phyloP scores from a whole-genome alignment of 35 echinoderm and acorn worm species.

The Stichopus chloronotus region DNA sequence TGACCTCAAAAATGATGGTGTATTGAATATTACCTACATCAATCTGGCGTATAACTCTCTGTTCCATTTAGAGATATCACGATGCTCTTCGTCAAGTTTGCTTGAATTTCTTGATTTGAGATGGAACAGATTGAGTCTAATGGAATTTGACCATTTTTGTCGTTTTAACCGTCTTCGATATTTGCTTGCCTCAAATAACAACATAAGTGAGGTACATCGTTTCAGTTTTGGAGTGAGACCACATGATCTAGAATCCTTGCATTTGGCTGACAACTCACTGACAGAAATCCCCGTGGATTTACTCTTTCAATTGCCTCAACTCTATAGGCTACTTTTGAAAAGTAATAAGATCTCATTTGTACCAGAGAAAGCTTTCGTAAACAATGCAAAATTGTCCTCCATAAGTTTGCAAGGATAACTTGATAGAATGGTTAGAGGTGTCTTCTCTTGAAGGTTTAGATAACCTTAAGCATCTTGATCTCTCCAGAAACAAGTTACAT shows the following conservation, averaged over 20 bases:
- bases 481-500: too few species aligned
- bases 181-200: neutral
- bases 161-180: neutral
- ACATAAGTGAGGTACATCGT: neutral
- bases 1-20: neutral
- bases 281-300: neutral
- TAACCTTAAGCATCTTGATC: too few species aligned
- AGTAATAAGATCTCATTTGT: neutral
- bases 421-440: too few species aligned
- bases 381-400: neutral
- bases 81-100: neutral
- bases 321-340: neutral
- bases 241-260: neutral
- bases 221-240: neutral
- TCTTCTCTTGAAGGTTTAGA: too few species aligned
- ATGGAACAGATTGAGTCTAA: neutral
- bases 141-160: neutral
- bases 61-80: neutral
- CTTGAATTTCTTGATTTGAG: neutral
- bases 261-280: neutral
- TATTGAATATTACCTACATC: neutral
- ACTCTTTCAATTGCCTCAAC: neutral
- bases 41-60: neutral
- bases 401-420: neutral
- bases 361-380: neutral